Percentiles rank a stretch among this genome's conserved stretches.
These are phyloP conservation scores for Sternotherus odoratus DNA, from an alignment of 2,797 vertebrate genomes.

Conservation along the genomic window DNA sequence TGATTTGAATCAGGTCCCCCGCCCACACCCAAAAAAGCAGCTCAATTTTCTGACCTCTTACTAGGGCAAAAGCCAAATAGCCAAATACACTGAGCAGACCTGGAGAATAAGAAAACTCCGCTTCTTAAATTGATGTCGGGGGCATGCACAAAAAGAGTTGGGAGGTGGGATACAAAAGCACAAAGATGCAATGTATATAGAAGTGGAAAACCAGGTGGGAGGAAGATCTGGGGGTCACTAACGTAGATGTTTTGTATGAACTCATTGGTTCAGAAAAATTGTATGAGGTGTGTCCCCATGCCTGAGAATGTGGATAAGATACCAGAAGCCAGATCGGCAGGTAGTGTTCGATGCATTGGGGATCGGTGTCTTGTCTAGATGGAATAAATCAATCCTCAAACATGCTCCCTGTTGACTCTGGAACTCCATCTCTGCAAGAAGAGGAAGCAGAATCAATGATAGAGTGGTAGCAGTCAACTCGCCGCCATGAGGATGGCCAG, in stretches of 20 bases:
- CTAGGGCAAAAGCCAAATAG: not conserved
- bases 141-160: not conserved
- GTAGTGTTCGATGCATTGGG: too few relatives aligned
- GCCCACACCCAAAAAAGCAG: too few relatives aligned
- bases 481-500: too few relatives aligned
- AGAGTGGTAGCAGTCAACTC: too few relatives aligned
- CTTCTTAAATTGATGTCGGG: not conserved
- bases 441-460: too few relatives aligned
- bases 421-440: too few relatives aligned
- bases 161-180: not conserved
- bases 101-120: not conserved
- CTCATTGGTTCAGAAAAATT: not conserved
- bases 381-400: too few relatives aligned
- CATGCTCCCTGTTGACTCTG: too few relatives aligned
- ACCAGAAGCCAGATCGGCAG: not conserved
- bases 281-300: not conserved
- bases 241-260: not conserved
- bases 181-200: not conserved
- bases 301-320: not conserved
- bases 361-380: too few relatives aligned
- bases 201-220: not conserved
- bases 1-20: not conserved
- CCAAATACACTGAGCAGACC: not conserved
- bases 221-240: not conserved
- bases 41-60: not conserved